Evolutionary conservation across 2,888 invertebrate genomes (phyloP), one percentile per base, ranked within the genome.

Genomic region (Dryomyza anilis): DNA sequence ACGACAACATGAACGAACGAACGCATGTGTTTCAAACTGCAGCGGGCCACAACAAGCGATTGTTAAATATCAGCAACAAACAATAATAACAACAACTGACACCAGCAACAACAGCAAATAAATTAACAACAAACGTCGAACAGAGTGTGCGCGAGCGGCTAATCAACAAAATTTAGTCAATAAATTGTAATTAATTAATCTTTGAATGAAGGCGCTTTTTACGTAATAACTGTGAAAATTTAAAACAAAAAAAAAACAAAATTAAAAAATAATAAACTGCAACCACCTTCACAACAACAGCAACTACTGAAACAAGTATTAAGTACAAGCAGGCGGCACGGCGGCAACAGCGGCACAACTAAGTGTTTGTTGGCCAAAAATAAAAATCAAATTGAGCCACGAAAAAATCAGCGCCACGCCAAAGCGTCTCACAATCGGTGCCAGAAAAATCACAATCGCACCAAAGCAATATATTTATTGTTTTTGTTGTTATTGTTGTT

Each of bases 171-270:
- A 77, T 78, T 77, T 78, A 76, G 77, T 79, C 81, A 81, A 81
- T 81, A 81, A 81, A 81, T 81, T 79, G 81, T 81, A 80, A 81
- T 81, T 81, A 81, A 81, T 81, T 81, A 81, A 81, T 76, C 71
- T n/a, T 33, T 55, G 56, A 55, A 53, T 55, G 53, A 61, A 45
- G 21, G 43, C 29, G n/a, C n/a, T n/a, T n/a, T n/a, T 53, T 53
- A 16, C 29, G 61, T 12, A 55, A 33, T 21, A 33, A 10, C 27
- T 55, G 23, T 25, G 4, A 7, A 25, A 12, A 50, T 10, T 21
- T 12, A 46, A 46, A 46, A 48, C 45, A 25, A 23, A 21, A 25
- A 57, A 29, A 29, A 53, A 27, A 33, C 7, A 33, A 6, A 3
- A 39, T 39, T n/a, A 5, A 50, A 43, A 5, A 43, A 16, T 16